Evolutionary conservation across 2,888 invertebrate genomes (phyloP), one percentile per base, ranked within the genome.

Genomic region (Catocala nupta): DNA sequence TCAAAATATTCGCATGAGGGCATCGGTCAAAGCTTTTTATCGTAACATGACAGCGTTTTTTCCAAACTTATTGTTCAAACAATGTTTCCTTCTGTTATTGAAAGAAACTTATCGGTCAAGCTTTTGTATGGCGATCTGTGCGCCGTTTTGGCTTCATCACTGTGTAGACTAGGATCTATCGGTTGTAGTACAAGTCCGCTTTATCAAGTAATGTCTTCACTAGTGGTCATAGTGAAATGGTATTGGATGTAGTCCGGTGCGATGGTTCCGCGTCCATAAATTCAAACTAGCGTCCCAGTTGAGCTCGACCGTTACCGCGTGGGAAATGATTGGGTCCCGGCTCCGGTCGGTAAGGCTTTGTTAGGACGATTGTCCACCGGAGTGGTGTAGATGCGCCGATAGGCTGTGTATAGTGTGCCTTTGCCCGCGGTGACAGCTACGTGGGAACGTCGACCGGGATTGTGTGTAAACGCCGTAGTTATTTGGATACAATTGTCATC

Each of bases 291-390:
- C 88, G 89, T 90, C 88, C 84, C 84, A 83, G 86, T 87, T 87
- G 88, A 87, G 87, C 78, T 81, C 86, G 87, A 91, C 93, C 93
- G 93, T 93, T 94, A 94, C 88, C 90, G 89, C 93, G 93, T 94
- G 93, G 93, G 93, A 94, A 93, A 91, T 90, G 90, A 91, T 91
- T 90, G 91, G 90, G 88, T 85, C 89, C 84, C 82, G 82, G 82
- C 83, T 74, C 78, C 81, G 80, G 85, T 81, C 89, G 89, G 90
- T 85, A 85, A 88, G 86, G 90, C 93, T 93, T 94, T 94, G 93
- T 93, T 94, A 92, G 90, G 92, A 89, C 90, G 92, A 93, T 91
- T 93, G 93, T 94, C 93, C 93, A 92, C 92, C 83, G 85, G 89
- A 86, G 89, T 87, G 88, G 89, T 87, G 90, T 91, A 93, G 93